Conservation (phyloP, 2,888 invertebrate species). For the Dorcus hopei region DNA sequence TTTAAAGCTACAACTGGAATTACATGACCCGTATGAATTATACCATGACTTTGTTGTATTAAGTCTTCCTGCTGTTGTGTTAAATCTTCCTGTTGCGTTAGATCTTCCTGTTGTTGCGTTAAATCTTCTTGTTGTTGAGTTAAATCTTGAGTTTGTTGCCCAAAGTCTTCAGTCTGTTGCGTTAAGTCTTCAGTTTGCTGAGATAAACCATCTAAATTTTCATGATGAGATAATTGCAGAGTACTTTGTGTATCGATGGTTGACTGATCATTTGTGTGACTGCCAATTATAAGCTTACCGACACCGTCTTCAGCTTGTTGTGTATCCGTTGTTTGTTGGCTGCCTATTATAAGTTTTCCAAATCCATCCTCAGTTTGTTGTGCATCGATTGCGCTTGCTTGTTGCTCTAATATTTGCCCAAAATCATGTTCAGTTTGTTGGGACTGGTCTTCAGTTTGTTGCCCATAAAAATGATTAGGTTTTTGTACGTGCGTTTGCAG, state of each 20-base stretch:
- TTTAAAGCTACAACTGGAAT: too few relatives aligned
- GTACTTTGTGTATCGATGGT: slow-evolving; percentile 1
- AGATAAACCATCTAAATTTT: slow-evolving; percentile 25
- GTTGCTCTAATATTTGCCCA: not conserved
- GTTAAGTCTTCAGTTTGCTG: slow-evolving; percentile 26
- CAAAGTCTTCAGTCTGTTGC: not conserved
- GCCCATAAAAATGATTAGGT: not conserved
- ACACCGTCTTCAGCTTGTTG: too few relatives aligned
- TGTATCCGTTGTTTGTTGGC: slow-evolving; percentile 4
- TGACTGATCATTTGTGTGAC: not conserved
- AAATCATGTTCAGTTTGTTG: slow-evolving; percentile 3
- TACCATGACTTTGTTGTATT: slow-evolving; percentile 23
- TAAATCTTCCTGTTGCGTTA: slow-evolving; percentile 3
- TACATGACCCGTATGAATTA: slow-evolving; percentile 5
- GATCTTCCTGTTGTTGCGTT: slow-evolving; percentile 22
- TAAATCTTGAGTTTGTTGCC: slow-evolving; percentile 31
- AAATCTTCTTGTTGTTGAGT: slow-evolving; percentile 25
- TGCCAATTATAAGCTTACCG: too few relatives aligned
- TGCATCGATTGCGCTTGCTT: slow-evolving; percentile 2
- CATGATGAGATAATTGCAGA: slow-evolving; percentile 1
- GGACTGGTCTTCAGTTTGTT: slow-evolving; percentile 4
- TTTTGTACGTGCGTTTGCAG: not conserved
- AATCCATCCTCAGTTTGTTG: slow-evolving; percentile 11
- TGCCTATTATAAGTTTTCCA: not conserved
- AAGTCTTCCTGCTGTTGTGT: slow-evolving; percentile 20